Base-by-base conservation (phyloP, 2,888 invertebrate species). In the Andrena bicolor region DNA sequence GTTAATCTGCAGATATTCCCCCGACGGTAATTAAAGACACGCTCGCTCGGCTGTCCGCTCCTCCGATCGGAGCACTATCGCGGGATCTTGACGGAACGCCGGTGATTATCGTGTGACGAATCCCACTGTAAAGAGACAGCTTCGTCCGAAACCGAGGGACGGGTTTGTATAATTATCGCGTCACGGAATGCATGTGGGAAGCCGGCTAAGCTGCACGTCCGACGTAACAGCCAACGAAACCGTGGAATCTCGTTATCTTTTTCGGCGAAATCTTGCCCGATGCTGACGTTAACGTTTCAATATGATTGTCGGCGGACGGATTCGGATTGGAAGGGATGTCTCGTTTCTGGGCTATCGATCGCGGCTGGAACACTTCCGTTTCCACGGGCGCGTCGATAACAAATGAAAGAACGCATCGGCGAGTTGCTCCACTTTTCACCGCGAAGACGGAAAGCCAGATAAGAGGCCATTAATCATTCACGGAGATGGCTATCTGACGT, bases 1-100 rank as follows among this genome's bases (percentile, higher is more conserved):
- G 85, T 88, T 88, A 86, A 88, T 83, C 80, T 85, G 79, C 66
- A 88, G 85, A 80, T 85, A 89, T 88, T 86, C 81, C 75, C 41
- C 77, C 69, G 82, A 79, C 75, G 74, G 82, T 85, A 87, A 88
- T 88, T 88, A 88, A 86, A 85, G 88, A 86, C 84, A 83, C 84
- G 84, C 83, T 78, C 68, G 77, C 69, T 58, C 74, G 61, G 56
- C 74, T 74, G 75, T 48, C 79, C 79, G 66, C 23, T 66, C 56
- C 58, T 74, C 30, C 77, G 68, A 81, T 79, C 32, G 66, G 26
- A 65, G 32, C 28, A 74, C 48, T 68, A 72, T 32, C 56, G 32
- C 72, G 23, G n/a, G 66, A 87, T 88, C 83, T 85, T 83, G 77
- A 49, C 84, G 65, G 23, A 63, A 68, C 63, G 49, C 66, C 73